Base-by-base conservation (phyloP, 2,888 invertebrate genomes). In the Xestia rhomboidea region DNA sequence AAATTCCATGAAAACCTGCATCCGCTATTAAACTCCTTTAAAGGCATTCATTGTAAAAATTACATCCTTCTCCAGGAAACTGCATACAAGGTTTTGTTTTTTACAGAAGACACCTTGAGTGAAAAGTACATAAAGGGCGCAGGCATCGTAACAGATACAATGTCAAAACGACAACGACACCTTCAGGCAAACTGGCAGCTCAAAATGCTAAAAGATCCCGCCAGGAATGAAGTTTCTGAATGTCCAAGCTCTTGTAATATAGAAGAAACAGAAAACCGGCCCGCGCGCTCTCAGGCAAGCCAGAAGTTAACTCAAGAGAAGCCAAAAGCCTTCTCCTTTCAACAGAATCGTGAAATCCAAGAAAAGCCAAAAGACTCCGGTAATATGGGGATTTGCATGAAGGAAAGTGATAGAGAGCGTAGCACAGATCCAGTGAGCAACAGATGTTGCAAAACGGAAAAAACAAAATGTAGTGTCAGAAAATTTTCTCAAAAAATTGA, bases 401-500 rank as follows among this genome's bases (percentile, higher is more conserved):
- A 49, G 0, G 24, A 5, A 38, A 60, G 27, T 18, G 1, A 18
- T 18, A 49, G 21, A 8, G 21, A 2, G 18, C 44, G 11, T 27
- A 67, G 30, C 67, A 44, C 34, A 30, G 13, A 21, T 49, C 10
- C 27, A 38, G 27, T 6, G 24, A 68, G 6, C 24, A 34, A 27
- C 24, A 79, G 46, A 27, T 38, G 18, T 1, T 46, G 24, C 7
- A 67, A 38, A 38, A 46, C 79, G 8, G 21, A 46, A 10, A 76
- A 46, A 46, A 21, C 57, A 2, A 30, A 79, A 21, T 15, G 24
- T n/a, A 46, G 30, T 21, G 21, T 79, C 21, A 57, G 2, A 76
- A 79, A 76, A 69, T n/a, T 69, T 5, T 41, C 30, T 30, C 38
- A 66, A 51, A 78, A 76, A 44, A 34, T 13, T 11, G 0, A 21